phyloP scores from a whole-genome alignment of 1,140 invertebrate species.

The Macrostomum lignano region DNA sequence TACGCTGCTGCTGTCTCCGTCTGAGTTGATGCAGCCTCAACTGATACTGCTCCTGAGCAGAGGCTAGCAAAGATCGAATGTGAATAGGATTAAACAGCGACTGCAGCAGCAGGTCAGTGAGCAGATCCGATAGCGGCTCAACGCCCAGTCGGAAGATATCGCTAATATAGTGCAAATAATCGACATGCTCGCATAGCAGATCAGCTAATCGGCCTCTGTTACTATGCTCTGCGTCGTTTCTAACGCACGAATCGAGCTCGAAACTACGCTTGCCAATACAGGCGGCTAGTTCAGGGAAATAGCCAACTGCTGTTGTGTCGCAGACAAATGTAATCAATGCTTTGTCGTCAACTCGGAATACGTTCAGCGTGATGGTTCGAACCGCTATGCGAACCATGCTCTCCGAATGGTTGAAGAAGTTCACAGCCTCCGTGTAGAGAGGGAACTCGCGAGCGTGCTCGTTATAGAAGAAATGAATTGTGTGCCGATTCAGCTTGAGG shows the following conservation, averaged over 20 bases:
- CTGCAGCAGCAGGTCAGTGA: slow-evolving; percentile 75
- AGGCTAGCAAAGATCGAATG: slow-evolving; percentile 45
- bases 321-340: slow-evolving; percentile 82
- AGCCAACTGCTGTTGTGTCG: slow-evolving; percentile 77
- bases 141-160: slow-evolving; percentile 77
- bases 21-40: no score
- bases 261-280: no score
- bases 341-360: slow-evolving; percentile 72
- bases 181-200: slow-evolving; percentile 79
- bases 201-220: slow-evolving; percentile 54
- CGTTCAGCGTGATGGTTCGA: slow-evolving; percentile 76
- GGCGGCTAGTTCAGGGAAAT: slow-evolving; percentile 64
- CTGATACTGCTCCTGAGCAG: no score
- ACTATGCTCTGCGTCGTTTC: no score
- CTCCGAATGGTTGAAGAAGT: slow-evolving; percentile 93
- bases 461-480: slow-evolving; percentile 98
- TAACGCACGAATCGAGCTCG: no score
- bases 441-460: slow-evolving; percentile 98
- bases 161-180: slow-evolving; percentile 87
- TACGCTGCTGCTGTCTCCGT: no score
- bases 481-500: slow-evolving; percentile 85
- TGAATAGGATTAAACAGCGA: slow-evolving; percentile 72
- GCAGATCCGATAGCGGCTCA: slow-evolving; percentile 61
- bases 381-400: slow-evolving; percentile 96
- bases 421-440: slow-evolving; percentile 87